Percentiles rank a stretch among this genome's conserved stretches.
phyloP scores from a whole-genome alignment of 2,888 invertebrate genomes.

The Agriopis marginaria region DNA sequence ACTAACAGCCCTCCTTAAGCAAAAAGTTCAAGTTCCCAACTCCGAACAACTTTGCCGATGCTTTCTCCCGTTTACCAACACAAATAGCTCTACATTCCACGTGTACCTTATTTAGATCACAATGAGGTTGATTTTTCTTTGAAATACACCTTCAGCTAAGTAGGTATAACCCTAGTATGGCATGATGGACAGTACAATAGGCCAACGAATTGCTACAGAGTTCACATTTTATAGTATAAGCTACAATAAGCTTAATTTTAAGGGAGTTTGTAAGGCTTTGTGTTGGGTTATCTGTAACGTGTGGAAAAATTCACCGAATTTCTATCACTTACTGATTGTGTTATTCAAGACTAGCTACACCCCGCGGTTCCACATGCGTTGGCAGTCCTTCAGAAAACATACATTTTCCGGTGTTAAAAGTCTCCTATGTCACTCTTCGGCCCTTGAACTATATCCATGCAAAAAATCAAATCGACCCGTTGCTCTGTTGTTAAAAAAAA shows the following conservation, averaged over 20 bases:
- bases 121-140: constrained; percentile 19
- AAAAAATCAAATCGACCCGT: no score
- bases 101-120: constrained; percentile 45
- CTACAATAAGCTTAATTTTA: constrained; percentile 11
- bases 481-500: no score
- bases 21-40: constrained; percentile 45
- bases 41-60: constrained; percentile 38
- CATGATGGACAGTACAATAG: constrained; percentile 49
- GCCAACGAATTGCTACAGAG: constrained; percentile 30
- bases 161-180: constrained; percentile 36
- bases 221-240: constrained; percentile 4
- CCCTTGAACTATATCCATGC: no score
- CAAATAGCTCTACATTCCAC: constrained; percentile 41
- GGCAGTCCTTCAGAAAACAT: no score
- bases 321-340: not conserved
- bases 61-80: constrained; percentile 34
- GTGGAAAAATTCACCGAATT: not conserved
- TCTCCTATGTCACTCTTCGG: no score
- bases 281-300: not conserved
- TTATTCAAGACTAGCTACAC: no score
- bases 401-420: no score
- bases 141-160: constrained; percentile 19
- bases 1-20: constrained; percentile 46
- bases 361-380: no score
- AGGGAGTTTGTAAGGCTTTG: not conserved